phyloP scores from a whole-genome alignment of 2,797 vertebrate genomes.

The Sparus aurata region DNA sequence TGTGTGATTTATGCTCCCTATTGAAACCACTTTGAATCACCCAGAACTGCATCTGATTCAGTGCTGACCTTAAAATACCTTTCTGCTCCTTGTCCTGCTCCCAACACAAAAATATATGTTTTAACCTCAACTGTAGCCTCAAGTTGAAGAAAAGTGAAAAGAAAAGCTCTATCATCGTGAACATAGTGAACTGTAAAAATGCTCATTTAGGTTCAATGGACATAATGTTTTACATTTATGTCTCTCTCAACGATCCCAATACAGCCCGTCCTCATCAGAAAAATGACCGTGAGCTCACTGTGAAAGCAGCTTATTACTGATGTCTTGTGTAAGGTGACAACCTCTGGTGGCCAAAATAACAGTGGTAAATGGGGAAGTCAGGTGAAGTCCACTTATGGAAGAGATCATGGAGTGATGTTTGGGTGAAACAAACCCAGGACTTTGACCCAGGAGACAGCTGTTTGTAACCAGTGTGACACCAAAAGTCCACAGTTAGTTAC shows the following conservation, averaged over 20 bases:
- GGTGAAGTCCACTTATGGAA: too few species aligned
- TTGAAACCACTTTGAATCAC: slow-evolving; percentile 75
- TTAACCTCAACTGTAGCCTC: not conserved
- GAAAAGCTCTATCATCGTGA: not conserved
- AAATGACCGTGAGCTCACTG: too few species aligned
- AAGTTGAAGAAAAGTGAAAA: not conserved
- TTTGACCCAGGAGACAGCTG: too few species aligned
- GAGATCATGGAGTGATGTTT: too few species aligned
- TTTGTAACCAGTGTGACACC: too few species aligned
- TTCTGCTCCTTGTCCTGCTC: slow-evolving; percentile 20
- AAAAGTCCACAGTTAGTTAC: too few species aligned
- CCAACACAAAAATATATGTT: slow-evolving; percentile 18
- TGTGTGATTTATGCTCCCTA: slow-evolving; percentile 76
- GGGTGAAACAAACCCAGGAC: too few species aligned
- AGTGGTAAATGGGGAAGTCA: too few species aligned
- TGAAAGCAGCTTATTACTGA: not conserved
- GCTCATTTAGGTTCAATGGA: not conserved
- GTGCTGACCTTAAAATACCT: slow-evolving; percentile 72
- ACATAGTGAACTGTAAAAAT: not conserved
- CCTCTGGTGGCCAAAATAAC: too few species aligned
- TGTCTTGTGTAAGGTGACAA: too few species aligned
- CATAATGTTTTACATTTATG: not conserved
- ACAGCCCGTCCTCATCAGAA: too few species aligned
- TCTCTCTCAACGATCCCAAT: not conserved
- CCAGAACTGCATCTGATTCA: slow-evolving; percentile 64